phyloP scores from a whole-genome alignment of 2,113 vertebrate species.

The Ammodytes dubius region DNA sequence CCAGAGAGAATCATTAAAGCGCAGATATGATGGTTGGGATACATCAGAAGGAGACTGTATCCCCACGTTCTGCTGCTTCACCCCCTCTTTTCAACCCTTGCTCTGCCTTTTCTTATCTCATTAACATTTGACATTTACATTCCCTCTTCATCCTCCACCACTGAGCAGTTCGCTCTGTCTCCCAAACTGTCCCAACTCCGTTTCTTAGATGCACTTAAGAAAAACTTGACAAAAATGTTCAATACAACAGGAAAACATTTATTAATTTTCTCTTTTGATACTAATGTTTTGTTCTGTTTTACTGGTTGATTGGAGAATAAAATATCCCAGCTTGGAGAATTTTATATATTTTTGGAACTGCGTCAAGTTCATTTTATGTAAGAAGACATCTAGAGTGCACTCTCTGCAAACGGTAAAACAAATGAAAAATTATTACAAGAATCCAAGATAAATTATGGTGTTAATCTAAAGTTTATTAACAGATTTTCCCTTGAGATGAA shows the following conservation, averaged over 20 bases:
- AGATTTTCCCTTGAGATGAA: no score
- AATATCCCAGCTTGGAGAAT: neutral
- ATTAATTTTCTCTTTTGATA: slow-evolving; percentile 11
- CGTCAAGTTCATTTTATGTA: neutral
- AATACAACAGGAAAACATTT: neutral
- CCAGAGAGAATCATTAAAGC: slow-evolving; percentile 74
- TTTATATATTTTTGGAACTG: neutral
- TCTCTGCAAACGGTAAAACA: neutral
- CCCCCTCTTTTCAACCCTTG: slow-evolving; percentile 59
- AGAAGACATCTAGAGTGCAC: neutral
- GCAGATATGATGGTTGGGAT: slow-evolving; percentile 59
- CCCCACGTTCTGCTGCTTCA: slow-evolving; percentile 55
- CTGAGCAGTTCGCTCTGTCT: slow-evolving; percentile 9
- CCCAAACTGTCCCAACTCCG: neutral
- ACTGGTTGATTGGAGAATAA: neutral
- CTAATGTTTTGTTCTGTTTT: slow-evolving; percentile 4
- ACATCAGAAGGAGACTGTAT: slow-evolving; percentile 65
- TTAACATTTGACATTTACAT: slow-evolving; percentile 73
- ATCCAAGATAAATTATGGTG: neutral
- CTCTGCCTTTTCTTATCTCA: slow-evolving; percentile 65
- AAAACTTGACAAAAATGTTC: slow-evolving; percentile 13
- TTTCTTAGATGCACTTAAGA: neutral
- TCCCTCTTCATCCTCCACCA: slow-evolving; percentile 38
- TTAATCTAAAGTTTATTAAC: no score
- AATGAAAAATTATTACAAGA: neutral